Conservation (phyloP, 1,140 invertebrate species). For the Grapholita molesta region DNA sequence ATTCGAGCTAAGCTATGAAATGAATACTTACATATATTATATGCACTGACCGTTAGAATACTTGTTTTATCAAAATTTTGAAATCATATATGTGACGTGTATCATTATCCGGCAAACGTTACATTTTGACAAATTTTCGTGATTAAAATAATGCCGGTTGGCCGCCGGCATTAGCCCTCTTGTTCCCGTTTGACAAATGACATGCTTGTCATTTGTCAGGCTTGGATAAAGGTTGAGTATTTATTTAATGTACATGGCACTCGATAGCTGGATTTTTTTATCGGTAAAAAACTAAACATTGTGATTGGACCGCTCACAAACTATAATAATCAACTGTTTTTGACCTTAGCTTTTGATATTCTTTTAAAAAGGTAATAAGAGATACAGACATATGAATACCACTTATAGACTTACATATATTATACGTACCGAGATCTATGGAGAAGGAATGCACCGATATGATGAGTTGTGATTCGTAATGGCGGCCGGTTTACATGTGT, state of each 20-base stretch:
- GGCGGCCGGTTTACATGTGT: too few species aligned
- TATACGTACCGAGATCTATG: too few species aligned
- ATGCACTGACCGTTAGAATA: neutral
- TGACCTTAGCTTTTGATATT: too few species aligned
- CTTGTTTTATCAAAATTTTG: neutral
- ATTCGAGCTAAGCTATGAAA: constrained; percentile 2
- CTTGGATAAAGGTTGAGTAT: neutral
- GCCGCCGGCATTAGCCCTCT: neutral
- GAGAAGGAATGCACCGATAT: too few species aligned
- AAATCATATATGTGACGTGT: neutral
- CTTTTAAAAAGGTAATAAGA: too few species aligned
- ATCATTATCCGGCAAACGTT: neutral
- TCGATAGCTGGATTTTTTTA: neutral
- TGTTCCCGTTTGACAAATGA: neutral
- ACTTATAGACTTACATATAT: too few species aligned
- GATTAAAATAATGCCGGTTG: neutral
- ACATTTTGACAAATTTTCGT: neutral
- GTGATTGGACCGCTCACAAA: too few species aligned
- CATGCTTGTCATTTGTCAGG: neutral
- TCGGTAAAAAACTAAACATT: too few species aligned
- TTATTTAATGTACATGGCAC: neutral
- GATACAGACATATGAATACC: too few species aligned
- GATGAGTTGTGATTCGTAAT: too few species aligned
- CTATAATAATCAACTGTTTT: too few species aligned
- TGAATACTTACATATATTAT: neutral